phyloP scores from a whole-genome alignment of 2,113 vertebrate genomes.

The Tenebrosternarchus preto region DNA sequence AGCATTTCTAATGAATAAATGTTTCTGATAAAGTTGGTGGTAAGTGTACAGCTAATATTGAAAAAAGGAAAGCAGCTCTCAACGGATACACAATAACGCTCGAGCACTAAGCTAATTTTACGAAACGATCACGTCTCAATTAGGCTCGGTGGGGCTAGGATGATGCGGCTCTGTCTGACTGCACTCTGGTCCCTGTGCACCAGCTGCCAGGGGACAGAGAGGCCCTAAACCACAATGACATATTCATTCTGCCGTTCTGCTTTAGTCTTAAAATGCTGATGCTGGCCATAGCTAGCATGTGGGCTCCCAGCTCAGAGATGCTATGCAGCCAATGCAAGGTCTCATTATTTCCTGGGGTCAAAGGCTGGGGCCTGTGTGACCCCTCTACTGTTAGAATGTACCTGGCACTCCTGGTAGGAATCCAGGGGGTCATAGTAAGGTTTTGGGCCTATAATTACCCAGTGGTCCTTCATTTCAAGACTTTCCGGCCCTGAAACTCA shows the following conservation, averaged over 20 bases:
- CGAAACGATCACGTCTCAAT: conserved; percentile 54
- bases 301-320: conserved; percentile 9
- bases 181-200: conserved; percentile 48
- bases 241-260: conserved; percentile 32
- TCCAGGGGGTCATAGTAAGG: no score
- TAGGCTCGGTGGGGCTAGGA: conserved; percentile 40
- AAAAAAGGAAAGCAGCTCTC: conserved; percentile 13
- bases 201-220: conserved; percentile 48
- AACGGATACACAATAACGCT: conserved; percentile 41
- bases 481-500: no score
- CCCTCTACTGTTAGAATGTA: no score
- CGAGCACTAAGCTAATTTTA: conserved; percentile 41
- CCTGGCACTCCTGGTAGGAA: no score
- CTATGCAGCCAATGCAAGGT: background rate
- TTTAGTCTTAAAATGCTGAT: conserved; percentile 28
- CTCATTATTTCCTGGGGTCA: conserved; percentile 11
- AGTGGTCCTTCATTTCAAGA: no score
- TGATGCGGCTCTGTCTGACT: conserved; percentile 46
- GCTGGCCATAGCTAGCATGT: conserved; percentile 8
- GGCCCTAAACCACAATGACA: conserved; percentile 38
- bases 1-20: no score
- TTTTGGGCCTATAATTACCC: no score
- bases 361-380: conserved; percentile 11
- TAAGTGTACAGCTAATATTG: background rate
- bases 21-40: no score